These are phyloP conservation scores for Chromis chromis DNA, from an alignment of 2,797 vertebrate genomes.

Conservation along the genomic window DNA sequence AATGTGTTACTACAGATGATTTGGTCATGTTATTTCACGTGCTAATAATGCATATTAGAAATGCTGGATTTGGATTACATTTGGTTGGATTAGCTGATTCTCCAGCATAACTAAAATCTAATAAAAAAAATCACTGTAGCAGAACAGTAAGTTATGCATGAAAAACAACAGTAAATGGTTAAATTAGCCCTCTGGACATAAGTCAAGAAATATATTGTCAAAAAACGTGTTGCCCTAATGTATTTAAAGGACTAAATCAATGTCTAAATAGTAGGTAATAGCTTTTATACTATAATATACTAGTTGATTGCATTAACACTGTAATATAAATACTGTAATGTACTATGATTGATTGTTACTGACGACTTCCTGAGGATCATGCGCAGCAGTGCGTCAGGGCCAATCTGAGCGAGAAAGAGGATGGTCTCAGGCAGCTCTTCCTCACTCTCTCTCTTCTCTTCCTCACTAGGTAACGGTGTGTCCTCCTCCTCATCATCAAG, in stretches of 20 bases:
- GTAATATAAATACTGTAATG: background rate
- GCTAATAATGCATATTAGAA: background rate
- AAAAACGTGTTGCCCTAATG: background rate
- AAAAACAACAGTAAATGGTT: background rate
- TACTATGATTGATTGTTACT: constrained; percentile 64
- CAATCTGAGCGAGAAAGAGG: constrained; percentile 94
- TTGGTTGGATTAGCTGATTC: background rate
- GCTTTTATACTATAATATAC: background rate
- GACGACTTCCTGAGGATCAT: constrained; percentile 97
- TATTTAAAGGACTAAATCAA: background rate
- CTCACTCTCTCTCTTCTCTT: constrained; percentile 96
- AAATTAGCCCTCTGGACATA: background rate
- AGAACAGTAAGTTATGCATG: background rate
- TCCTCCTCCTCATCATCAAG: constrained; percentile 95
- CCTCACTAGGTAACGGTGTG: constrained; percentile 93
- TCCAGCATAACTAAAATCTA: background rate
- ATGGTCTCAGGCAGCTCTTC: constrained; percentile 96
- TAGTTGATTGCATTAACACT: background rate
- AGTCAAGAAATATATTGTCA: background rate
- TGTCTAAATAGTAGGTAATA: background rate
- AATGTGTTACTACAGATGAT: background rate
- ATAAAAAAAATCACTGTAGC: no score
- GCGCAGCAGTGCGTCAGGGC: constrained; percentile 96
- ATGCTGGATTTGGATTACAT: background rate
- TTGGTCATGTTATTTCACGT: background rate